Percentiles rank a stretch among this genome's conserved stretches.
These are phyloP conservation scores for Leptopilina myrica DNA, from an alignment of 2,888 invertebrate species.

Conservation along the genomic window DNA sequence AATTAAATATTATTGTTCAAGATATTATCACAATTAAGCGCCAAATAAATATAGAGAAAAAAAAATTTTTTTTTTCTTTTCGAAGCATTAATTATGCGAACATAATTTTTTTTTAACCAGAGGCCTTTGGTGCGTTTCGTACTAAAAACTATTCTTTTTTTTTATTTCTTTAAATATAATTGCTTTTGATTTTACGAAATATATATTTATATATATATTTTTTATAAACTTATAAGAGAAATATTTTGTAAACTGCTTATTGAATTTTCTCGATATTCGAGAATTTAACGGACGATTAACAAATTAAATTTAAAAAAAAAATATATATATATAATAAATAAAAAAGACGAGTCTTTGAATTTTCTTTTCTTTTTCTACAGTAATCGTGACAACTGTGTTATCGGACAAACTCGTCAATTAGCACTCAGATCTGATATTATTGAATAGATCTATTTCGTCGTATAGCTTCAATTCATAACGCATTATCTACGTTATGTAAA, in stretches of 20 bases:
- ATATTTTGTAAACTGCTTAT: constrained; percentile 1
- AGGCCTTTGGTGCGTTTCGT: constrained; percentile 32
- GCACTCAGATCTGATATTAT: constrained; percentile 35
- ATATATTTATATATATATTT: background rate
- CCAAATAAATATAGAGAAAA: too few species aligned
- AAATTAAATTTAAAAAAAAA: background rate
- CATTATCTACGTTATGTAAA: constrained; percentile 28
- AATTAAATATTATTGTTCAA: too few species aligned
- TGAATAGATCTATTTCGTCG: constrained; percentile 28
- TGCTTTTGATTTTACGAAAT: constrained; percentile 29
- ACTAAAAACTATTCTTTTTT: constrained; percentile 14
- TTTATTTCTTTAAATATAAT: background rate
- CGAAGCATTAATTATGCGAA: constrained; percentile 5
- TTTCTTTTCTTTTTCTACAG: background rate
- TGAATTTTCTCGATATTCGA: background rate
- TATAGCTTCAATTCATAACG: constrained; percentile 33
- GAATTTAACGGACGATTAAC: constrained; percentile 14
- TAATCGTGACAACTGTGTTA: constrained; percentile 19
- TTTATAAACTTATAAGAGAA: background rate
- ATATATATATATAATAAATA: background rate
- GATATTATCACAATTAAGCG: too few species aligned
- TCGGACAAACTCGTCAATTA: constrained; percentile 15
- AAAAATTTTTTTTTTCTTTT: background rate
- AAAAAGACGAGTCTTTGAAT: constrained; percentile 12
- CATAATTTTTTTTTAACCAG: constrained; percentile 12